Base-by-base conservation (phyloP, 1,140 invertebrate genomes). In the Ectropis grisescens region DNA sequence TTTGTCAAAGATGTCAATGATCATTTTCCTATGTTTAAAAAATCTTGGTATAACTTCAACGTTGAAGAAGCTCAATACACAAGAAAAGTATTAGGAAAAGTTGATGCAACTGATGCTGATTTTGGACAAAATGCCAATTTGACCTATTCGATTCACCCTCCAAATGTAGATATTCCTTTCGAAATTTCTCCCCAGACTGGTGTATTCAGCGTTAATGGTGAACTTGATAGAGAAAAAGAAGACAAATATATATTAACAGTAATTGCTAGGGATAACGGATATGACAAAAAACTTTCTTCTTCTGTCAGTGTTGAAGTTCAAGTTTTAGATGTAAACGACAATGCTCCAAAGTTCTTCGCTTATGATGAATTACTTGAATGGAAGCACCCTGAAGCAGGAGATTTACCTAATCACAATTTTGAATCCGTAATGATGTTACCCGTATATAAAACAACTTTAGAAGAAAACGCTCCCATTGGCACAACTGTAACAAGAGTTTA, bases 1-100 rank as follows among this genome's bases (percentile, higher is more conserved):
- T 85, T 78, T 10, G 65, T 96, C 0, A 87, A 88, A 41, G 94
- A 96, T 69, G 86, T 95, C 0, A 97, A 97, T 59, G 91, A 96
- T 58, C 93, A 95, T 61, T 86, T 90, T 9, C 94, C 94, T 0
- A 85, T 88, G 27, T 97, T 96, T 47, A 89, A 88, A 41, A 89
- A 92, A 52, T 85, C 89, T 1, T 91, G 88, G 85, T 97, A 96
- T 66, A 89, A 86, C 9, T 96, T 95, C 57, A 90, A 93, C 43
- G 84, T 94, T 0, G 82, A 89, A 10, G 95, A 97, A 82, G 91
- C 93, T 1, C 83, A 85, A 26, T 91, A 92, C 60, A 84, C 88
- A 3, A 84, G 88, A 15, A 85, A 86, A 31, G 82, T 91, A 2
- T 70, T 93, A 13, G 94, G 93, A 8, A 87, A 85, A 40, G 88